Base-by-base conservation (phyloP, 2,797 vertebrate genomes). In the Crocidura indochinensis region DNA sequence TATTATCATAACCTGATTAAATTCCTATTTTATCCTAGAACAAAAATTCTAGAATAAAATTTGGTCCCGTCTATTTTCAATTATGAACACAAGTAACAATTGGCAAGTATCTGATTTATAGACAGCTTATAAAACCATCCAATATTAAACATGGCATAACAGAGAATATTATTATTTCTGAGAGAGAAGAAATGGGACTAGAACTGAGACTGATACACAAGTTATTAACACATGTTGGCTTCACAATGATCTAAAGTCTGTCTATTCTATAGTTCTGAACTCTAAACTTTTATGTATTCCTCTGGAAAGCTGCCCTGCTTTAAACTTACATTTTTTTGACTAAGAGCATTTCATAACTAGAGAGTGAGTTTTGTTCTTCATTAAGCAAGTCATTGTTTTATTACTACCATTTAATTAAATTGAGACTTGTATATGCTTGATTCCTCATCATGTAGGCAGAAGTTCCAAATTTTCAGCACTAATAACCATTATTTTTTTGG, bases 71-170 rank as follows among this genome's bases (percentile, higher is more conserved):
- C 27, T 46, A 74, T 15, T 90, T 95, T 94, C 62, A 65, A 86
- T 80, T 3, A 46, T 29, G 14, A 78, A 71, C 26, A 88, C 44
- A 87, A 81, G 2, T 77, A 64, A 91, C 29, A 77, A 65, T 53
- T 69, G 51, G 79, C 26, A 44, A 51, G 85, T 76, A 65, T 89
- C 71, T 64, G 31, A 87, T 83, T 91, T 92, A 86, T 93, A 89
- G 67, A 8, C 17, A 10, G 10, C 44, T 68, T 8, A 14, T 78
- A 84, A 38, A 84, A 91, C 51, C 91, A 80, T 94, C 79, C 60
- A 95, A 31, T 29, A 24, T 24, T 4, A 26, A 86, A 73, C 65
- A 56, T 67, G 77, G 84, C 79, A 93, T 90, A 80, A 11, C 46
- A 69, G 82, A 71, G 76, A 81, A 93, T 38, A 38, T 38, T 38